phyloP scores from a whole-genome alignment of 2,113 vertebrate genomes.

The Oenanthe oenanthe region DNA sequence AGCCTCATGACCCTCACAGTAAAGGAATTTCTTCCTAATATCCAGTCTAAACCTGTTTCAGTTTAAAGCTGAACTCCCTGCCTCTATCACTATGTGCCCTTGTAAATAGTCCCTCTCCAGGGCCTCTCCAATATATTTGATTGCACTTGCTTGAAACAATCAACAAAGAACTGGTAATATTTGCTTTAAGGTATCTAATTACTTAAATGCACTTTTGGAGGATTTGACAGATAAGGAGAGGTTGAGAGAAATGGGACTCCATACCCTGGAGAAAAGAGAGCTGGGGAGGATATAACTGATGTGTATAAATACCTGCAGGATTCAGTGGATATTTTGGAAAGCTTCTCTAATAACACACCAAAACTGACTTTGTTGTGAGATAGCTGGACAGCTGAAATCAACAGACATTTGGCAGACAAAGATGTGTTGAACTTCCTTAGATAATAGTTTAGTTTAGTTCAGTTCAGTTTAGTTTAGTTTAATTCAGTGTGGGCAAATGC shows the following conservation, averaged over 20 bases:
- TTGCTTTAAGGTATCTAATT: neutral
- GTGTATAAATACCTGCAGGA: neutral
- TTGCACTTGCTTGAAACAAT: neutral
- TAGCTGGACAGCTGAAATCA: neutral
- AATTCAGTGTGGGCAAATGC: neutral
- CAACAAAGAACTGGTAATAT: neutral
- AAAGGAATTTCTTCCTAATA: neutral
- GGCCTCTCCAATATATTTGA: neutral
- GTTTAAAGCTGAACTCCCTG: neutral
- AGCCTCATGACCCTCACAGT: neutral
- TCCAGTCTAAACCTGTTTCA: neutral
- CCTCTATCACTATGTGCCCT: neutral
- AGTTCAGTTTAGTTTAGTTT: neutral
- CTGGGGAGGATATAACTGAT: accelerated
- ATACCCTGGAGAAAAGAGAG: neutral
- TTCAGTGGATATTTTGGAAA: neutral
- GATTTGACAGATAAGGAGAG: neutral
- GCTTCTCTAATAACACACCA: neutral
- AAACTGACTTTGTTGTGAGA: neutral
- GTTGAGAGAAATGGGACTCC: neutral
- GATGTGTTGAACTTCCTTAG: neutral
- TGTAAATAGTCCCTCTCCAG: neutral
- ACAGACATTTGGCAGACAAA: neutral
- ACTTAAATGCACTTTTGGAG: neutral
- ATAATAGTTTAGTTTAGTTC: neutral